A percentile compares a stretch with the other conserved stretches of the same genome.
phyloP scores from a whole-genome alignment of 2,113 vertebrate species.

The Calyptomena viridis region DNA sequence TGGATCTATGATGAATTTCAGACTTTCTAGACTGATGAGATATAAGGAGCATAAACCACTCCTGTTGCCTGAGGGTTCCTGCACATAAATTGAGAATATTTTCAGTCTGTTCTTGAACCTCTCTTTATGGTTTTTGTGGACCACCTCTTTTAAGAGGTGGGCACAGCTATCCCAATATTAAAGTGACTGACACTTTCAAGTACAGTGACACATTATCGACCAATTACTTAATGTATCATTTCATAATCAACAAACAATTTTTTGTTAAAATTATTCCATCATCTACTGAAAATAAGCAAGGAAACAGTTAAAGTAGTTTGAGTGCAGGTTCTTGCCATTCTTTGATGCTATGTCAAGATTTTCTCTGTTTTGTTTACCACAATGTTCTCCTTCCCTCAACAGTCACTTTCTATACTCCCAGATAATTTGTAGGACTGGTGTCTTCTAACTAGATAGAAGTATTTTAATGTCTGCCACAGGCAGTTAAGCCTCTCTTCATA shows the following conservation, averaged over 20 bases:
- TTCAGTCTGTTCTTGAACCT: neutral
- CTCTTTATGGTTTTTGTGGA: neutral
- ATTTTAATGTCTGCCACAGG: neutral
- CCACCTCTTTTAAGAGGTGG: neutral
- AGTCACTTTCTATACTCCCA: neutral
- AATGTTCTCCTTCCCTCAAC: neutral
- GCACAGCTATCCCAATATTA: fast-evolving
- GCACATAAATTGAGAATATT: neutral
- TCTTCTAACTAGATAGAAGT: neutral
- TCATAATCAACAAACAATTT: neutral
- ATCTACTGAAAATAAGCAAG: neutral
- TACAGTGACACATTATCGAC: neutral
- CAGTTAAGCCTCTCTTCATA: neutral
- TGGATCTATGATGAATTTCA: neutral
- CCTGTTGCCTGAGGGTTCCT: neutral
- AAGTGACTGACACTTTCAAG: neutral
- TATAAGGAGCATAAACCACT: neutral
- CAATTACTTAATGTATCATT: neutral
- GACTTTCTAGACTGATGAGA: neutral
- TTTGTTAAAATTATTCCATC: neutral
- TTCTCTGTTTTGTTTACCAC: neutral
- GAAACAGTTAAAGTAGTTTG: neutral
- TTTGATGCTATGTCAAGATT: neutral
- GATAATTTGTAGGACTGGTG: neutral
- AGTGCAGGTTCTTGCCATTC: neutral